A percentile compares a stretch with the other conserved stretches of the same genome.
phyloP scores from a whole-genome alignment of 2,113 vertebrate genomes.

The Heloderma charlesbogerti region DNA sequence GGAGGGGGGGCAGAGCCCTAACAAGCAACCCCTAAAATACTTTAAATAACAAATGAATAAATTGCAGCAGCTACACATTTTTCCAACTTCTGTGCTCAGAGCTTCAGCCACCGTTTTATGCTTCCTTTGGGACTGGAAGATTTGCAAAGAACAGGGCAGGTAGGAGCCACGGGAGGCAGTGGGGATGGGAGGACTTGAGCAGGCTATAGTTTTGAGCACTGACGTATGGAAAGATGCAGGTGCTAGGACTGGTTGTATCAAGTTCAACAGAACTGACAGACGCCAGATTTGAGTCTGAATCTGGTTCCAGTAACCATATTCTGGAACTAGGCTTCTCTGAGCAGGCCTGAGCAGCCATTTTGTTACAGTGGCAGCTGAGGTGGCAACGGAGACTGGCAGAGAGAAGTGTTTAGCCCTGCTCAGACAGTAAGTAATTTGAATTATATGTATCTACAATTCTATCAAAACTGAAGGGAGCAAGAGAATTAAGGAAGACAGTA shows the following conservation, averaged over 20 bases:
- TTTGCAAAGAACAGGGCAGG: not conserved
- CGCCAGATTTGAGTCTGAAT: not conserved
- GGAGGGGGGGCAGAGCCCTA: no score
- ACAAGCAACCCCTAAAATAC: no score
- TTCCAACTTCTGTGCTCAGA: not conserved
- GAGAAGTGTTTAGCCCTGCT: not conserved
- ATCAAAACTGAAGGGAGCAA: not conserved
- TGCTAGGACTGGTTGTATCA: not conserved
- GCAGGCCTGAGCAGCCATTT: not conserved
- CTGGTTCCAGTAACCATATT: not conserved
- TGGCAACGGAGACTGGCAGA: no score
- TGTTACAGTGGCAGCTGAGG: not conserved
- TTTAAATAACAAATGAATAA: no score
- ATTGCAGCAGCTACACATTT: not conserved
- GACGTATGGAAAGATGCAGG: not conserved
- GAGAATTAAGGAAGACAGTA: not conserved
- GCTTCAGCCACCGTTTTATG: not conserved
- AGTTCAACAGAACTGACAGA: not conserved
- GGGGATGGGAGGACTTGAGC: not conserved
- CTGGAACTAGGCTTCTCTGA: not conserved
- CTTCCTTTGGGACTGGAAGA: not conserved
- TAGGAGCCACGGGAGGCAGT: not conserved
- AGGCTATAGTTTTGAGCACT: not conserved
- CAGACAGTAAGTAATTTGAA: not conserved
- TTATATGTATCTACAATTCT: not conserved